phyloP scores from a whole-genome alignment of 2,888 invertebrate genomes.

The Oscheius myriophilus region DNA sequence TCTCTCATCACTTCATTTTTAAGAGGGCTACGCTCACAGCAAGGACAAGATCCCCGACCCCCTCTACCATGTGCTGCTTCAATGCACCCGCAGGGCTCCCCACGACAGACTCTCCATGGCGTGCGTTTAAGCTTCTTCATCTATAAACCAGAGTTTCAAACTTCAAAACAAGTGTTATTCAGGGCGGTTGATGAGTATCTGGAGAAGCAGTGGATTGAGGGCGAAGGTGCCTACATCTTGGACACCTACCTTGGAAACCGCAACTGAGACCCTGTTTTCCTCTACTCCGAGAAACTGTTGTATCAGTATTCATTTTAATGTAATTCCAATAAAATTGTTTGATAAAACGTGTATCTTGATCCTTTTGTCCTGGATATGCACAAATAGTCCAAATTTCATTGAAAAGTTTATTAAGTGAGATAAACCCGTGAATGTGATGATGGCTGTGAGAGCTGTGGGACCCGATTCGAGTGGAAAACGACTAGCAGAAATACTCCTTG shows the following conservation, averaged over 20 bases:
- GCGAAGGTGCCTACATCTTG: constrained; percentile 8
- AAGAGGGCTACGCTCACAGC: too few species aligned
- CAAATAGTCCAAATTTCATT: too few species aligned
- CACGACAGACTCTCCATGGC: constrained; percentile 46
- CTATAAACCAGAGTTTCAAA: background rate
- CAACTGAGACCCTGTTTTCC: too few species aligned
- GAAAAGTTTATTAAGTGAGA: background rate
- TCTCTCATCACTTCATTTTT: too few species aligned
- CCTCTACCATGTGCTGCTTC: constrained; percentile 43
- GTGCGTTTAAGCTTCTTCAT: constrained; percentile 25
- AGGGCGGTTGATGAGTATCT: constrained; percentile 12
- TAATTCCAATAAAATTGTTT: too few species aligned
- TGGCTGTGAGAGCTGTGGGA: constrained; percentile 3
- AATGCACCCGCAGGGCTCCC: constrained; percentile 46
- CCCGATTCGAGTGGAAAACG: background rate
- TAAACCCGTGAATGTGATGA: constrained; percentile 19
- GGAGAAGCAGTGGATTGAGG: constrained; percentile 18
- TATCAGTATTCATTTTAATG: too few species aligned
- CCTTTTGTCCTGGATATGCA: too few species aligned
- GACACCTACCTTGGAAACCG: background rate
- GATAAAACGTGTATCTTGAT: too few species aligned
- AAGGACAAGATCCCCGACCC: constrained; percentile 23
- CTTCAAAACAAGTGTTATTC: background rate
- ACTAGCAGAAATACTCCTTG: constrained; percentile 31
- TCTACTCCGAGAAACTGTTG: too few species aligned